Evolutionary conservation across 2,797 vertebrate species (phyloP), one percentile per base, ranked within the genome.

Genomic region (Paramormyrops hopkinsi): DNA sequence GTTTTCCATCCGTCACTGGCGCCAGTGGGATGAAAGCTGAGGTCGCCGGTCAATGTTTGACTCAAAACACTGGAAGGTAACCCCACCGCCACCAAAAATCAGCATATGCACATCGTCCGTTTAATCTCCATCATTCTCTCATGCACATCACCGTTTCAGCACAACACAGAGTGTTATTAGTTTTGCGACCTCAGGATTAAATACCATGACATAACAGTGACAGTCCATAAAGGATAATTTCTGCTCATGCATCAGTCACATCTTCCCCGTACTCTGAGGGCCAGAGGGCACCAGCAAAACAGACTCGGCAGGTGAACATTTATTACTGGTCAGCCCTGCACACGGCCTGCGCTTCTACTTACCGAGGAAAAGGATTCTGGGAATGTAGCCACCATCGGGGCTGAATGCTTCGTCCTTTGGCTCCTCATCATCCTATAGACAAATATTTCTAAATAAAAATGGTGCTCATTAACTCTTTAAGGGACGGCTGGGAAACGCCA

Each of bases 311-410:
- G 37, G 73, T n/a, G 73, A 79, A 79, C 0, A 48, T 22, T n/a
- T 22, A n/a, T n/a, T 19, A 29, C 22, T 1, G 3, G 11, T 84
- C 37, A 51, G 22, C 65, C 65, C 29, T 73, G 22, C 22, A 3
- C 8, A 25, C 22, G 8, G 59, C 59, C 54, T 29, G 29, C 4
- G 0, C 65, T 37, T 33, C 29, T 37, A 22, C 92, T 90, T 96
- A 99, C 99, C 98, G 87, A 99, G 96, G 94, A 99, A 99, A 91
- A 99, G 96, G 93, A 99, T 99, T 93, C 99, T 97, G 90, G 99
- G 99, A 95, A 99, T 99, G 92, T 99, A 99, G 90, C 97, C 97
- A 7, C 99, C 99, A 89, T 99, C 99, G 1, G 98, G 98, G 90
- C 96, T 99, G 93, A 97, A 99, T 90, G 95, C 93, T 54, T 98